Evolutionary conservation across 2,113 vertebrate species (phyloP), one percentile per base, ranked within the genome.

Genomic region (Thymallus thymallus): DNA sequence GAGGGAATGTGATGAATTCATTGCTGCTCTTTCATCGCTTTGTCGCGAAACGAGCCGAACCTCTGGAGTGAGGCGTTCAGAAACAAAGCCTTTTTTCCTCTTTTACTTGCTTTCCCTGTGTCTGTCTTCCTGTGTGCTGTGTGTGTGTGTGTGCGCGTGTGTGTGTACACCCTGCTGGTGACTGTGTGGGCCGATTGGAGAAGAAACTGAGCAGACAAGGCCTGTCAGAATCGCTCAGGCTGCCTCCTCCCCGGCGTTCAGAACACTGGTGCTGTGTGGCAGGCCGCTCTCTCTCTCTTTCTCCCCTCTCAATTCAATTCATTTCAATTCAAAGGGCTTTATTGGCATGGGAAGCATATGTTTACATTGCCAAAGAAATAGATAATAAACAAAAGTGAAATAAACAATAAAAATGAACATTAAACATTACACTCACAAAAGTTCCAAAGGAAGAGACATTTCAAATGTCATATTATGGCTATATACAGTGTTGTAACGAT

Each of bases 171-270:
- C 58, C 24, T 20, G 22, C 35, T 51, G 48, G 4, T 72, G 13
- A 55, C 55, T 9, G 85, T 88, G 84, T 83, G 83, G 85, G 84
- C 80, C 78, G 80, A 65, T 78, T 88, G 85, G 76, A 86, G 86
- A 89, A 86, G 86, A 86, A 87, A 88, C 86, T 81, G 86, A 85
- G 82, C 84, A 88, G 88, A 87, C 85, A 80, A 35, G 60, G 84
- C 78, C 80, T 88, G 91, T 92, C 88, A 88, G 85, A 88, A 80
- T 41, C 32, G 78, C 81, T 87, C 79, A 78, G 81, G 81, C 80
- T 82, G 84, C 84, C 81, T 75, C 82, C 75, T 82, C 76, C 67
- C 76, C 16, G 80, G 75, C 78, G 79, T 81, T 80, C 79, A 76
- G 80, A 79, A 79, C 78, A 81, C 79, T 78, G 82, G 70, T 74